phyloP scores from a whole-genome alignment of 2,888 invertebrate species.

The Drosophila longiperda region DNA sequence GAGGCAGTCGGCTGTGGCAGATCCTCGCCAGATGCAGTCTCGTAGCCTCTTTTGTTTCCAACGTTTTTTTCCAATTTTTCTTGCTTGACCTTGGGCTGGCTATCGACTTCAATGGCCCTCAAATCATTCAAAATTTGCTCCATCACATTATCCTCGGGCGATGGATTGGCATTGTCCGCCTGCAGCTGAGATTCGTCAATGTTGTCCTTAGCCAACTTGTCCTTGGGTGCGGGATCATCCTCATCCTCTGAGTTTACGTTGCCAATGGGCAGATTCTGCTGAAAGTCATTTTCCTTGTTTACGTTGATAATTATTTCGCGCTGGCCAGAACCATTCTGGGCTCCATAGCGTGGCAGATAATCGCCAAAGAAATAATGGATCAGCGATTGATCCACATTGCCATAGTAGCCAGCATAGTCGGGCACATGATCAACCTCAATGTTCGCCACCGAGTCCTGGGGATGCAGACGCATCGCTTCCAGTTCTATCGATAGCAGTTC shows the following conservation, averaged over 20 bases:
- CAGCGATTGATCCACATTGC: constrained; percentile 24
- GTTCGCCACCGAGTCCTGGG: constrained; percentile 43
- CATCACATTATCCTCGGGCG: constrained; percentile 36
- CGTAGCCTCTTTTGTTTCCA: not conserved
- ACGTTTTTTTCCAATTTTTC: not conserved
- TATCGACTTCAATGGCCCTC: constrained; percentile 25
- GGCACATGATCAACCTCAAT: constrained; percentile 32
- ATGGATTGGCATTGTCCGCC: not conserved
- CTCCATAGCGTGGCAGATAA: constrained; percentile 59
- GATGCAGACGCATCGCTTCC: constrained; percentile 37
- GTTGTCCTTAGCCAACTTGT: not conserved
- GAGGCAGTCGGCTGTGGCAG: not conserved
- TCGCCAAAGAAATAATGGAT: constrained; percentile 56
- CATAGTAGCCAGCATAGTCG: constrained; percentile 62
- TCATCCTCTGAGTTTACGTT: constrained; percentile 50
- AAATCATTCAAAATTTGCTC: constrained; percentile 58
- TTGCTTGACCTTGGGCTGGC: not conserved
- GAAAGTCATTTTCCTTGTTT: constrained; percentile 49
- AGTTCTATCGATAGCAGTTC: constrained; percentile 8
- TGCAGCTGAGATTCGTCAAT: not conserved
- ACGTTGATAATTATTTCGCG: constrained; percentile 59
- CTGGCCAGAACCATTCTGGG: constrained; percentile 37
- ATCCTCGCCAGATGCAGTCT: not conserved
- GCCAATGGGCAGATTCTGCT: constrained; percentile 68
- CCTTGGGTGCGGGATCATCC: constrained; percentile 15